phyloP scores from a whole-genome alignment of 2,113 vertebrate species.

The Acinonyx jubatus region DNA sequence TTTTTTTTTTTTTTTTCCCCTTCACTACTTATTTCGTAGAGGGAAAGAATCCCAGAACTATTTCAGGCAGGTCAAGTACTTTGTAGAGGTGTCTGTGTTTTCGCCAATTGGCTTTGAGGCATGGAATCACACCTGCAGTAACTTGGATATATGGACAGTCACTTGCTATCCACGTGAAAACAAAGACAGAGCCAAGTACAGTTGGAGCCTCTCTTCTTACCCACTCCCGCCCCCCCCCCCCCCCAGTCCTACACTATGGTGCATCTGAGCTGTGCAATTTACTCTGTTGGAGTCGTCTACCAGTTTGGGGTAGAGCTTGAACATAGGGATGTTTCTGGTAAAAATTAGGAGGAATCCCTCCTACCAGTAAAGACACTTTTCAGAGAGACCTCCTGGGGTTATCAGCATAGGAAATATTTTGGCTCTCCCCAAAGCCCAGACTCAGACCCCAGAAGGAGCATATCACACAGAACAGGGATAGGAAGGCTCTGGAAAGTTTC shows the following conservation, averaged over 20 bases:
- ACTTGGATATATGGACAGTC: background rate
- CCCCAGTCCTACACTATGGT: background rate
- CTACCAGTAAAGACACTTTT: background rate
- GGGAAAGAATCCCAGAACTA: background rate
- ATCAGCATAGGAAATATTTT: constrained; percentile 7
- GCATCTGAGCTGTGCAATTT: background rate
- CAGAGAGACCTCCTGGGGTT: background rate
- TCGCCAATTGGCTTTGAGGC: background rate
- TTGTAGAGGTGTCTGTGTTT: background rate
- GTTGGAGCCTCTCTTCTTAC: background rate
- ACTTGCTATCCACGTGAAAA: background rate
- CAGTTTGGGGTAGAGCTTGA: background rate
- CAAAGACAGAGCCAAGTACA: background rate
- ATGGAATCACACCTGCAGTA: background rate
- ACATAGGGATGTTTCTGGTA: background rate
- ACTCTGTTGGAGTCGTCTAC: background rate
- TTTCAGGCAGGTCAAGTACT: background rate
- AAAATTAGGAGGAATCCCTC: background rate
- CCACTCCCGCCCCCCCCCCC: background rate
- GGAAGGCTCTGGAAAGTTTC: background rate
- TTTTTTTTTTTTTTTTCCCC: no score
- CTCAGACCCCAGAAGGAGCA: background rate
- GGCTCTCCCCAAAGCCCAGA: background rate
- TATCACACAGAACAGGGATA: background rate
- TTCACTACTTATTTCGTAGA: background rate